Percentiles rank a stretch among this genome's conserved stretches.
Conservation (phyloP, 2,797 vertebrate genomes). For the Cichlasoma orientale region DNA sequence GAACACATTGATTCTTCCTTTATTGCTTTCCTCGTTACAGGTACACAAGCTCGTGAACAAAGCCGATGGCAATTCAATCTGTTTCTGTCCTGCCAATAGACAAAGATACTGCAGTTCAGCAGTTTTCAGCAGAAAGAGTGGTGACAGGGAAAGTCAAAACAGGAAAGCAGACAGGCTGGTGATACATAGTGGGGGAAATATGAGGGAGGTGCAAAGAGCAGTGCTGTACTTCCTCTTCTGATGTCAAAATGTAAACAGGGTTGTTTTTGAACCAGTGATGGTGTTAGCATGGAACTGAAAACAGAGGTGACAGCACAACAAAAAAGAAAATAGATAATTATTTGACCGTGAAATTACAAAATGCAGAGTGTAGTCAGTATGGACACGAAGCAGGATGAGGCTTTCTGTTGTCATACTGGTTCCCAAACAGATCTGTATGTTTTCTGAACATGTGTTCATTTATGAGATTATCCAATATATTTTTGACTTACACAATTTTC, state of each 20-base stretch:
- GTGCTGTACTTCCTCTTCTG: slow-evolving; percentile 19
- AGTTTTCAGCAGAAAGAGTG: slow-evolving; percentile 30
- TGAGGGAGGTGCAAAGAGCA: background rate
- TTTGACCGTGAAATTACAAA: background rate
- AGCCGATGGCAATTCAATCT: slow-evolving; percentile 49
- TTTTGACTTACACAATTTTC: background rate
- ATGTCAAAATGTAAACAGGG: slow-evolving; percentile 19
- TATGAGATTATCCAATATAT: background rate
- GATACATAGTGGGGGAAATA: slow-evolving; percentile 5
- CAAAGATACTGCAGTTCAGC: slow-evolving; percentile 33
- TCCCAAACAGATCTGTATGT: background rate
- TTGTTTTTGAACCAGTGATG: background rate
- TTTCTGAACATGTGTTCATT: background rate
- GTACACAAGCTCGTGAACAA: slow-evolving; percentile 19
- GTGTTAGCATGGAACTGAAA: background rate
- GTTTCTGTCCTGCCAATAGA: slow-evolving; percentile 44
- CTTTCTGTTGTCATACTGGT: background rate
- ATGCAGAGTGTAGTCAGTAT: background rate
- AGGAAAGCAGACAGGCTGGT: slow-evolving; percentile 55
- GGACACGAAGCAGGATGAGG: background rate
- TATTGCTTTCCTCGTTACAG: slow-evolving; percentile 19
- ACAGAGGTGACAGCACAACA: background rate
- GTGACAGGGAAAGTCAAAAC: slow-evolving; percentile 57
- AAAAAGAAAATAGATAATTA: background rate
- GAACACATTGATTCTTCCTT: slow-evolving; percentile 53